These are phyloP conservation scores for Deroplatys truncata DNA, from an alignment of 2,888 invertebrate genomes.

Conservation along the genomic window DNA sequence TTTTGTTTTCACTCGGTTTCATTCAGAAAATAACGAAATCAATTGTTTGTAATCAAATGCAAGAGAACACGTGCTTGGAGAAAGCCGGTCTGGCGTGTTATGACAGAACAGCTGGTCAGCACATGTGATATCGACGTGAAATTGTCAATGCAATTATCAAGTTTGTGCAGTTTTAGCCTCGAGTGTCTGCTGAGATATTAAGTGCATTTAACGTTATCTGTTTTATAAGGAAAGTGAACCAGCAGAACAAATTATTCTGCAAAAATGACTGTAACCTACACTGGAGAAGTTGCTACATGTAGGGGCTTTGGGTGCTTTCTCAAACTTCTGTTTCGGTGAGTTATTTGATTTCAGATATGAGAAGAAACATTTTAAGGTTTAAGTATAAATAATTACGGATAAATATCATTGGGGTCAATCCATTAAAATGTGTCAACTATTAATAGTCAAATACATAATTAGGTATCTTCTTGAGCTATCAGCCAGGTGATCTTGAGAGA, in stretches of 20 bases:
- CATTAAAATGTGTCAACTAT: too few relatives aligned
- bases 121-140: neutral
- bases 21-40: neutral
- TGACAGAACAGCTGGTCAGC: neutral
- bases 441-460: too few relatives aligned
- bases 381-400: too few relatives aligned
- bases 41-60: neutral
- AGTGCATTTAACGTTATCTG: neutral
- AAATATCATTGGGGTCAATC: too few relatives aligned
- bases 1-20: neutral
- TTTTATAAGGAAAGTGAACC: neutral
- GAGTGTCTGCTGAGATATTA: neutral
- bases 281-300: slow-evolving; percentile 81
- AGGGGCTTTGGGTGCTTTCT: slow-evolving; percentile 83
- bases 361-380: too few relatives aligned
- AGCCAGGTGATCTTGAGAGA: too few relatives aligned
- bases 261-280: slow-evolving; percentile 80
- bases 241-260: neutral
- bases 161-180: neutral
- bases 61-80: neutral
- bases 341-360: slow-evolving; percentile 1
- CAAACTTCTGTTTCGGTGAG: slow-evolving; percentile 75
- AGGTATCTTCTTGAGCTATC: too few relatives aligned
- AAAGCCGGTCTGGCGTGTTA: neutral
- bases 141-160: neutral